Evolutionary conservation across 2,797 vertebrate species (phyloP).

Genomic region (Cossypha dichroa): DNA sequence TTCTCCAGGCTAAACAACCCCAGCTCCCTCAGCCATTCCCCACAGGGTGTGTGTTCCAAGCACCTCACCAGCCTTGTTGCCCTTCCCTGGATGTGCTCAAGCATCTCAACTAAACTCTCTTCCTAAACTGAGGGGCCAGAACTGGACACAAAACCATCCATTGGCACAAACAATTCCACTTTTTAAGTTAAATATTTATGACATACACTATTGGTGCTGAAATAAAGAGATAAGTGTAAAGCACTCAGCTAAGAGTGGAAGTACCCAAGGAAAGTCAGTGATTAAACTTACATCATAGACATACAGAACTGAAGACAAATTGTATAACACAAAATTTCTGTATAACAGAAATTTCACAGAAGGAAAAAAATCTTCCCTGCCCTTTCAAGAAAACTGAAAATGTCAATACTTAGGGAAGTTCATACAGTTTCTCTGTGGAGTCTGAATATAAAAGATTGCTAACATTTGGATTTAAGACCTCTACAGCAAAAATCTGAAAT

Average conservation of each 20-base stretch:
- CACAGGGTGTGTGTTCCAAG: no score
- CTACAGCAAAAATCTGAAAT: background rate
- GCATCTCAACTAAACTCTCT: no score
- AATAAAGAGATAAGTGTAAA: background rate
- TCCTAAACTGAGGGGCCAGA: no score
- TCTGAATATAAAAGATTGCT: background rate
- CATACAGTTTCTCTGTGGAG: background rate
- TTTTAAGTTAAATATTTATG: background rate
- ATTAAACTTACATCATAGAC: background rate
- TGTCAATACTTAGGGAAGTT: background rate
- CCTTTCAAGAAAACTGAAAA: background rate
- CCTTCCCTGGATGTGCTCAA: no score
- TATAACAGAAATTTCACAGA: background rate
- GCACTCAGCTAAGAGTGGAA: background rate
- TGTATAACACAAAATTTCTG: no score
- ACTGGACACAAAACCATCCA: no score
- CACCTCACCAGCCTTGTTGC: no score
- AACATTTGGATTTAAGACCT: background rate
- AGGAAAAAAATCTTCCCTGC: background rate
- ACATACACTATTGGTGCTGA: background rate
- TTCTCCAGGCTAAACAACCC: no score
- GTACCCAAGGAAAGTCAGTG: background rate
- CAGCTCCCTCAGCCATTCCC: no score
- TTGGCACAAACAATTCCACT: background rate
- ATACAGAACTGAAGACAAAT: background rate